A percentile compares a stretch with the other conserved stretches of the same genome.
Conservation (phyloP, 2,888 invertebrate genomes). For the Trachelus tabidus region DNA sequence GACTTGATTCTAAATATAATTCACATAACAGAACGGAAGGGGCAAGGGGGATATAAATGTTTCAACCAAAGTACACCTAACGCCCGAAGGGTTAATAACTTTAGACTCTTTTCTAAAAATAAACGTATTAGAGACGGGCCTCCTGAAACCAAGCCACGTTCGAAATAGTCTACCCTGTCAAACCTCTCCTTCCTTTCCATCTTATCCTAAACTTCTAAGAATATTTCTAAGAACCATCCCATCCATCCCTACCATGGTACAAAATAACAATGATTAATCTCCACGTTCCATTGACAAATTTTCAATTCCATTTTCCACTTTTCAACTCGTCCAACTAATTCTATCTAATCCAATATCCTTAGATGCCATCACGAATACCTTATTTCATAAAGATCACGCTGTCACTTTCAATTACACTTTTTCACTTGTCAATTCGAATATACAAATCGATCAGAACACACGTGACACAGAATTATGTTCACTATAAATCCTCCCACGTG, state of each 20-base stretch:
- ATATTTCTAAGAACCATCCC: background rate
- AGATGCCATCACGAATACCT: background rate
- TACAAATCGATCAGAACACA: background rate
- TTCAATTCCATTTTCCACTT: background rate
- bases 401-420: background rate
- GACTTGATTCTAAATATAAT: background rate
- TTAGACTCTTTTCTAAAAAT: conserved; percentile 52
- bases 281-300: background rate
- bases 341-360: background rate
- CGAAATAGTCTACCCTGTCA: conserved; percentile 29
- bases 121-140: conserved; percentile 26
- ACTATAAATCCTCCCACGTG: conserved; percentile 7
- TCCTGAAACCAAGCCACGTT: conserved; percentile 22
- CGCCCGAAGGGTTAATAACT: conserved; percentile 51
- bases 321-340: background rate
- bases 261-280: background rate
- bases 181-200: background rate
- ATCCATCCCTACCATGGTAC: background rate
- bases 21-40: background rate
- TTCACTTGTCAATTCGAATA: background rate
- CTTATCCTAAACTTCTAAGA: background rate
- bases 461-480: conserved; percentile 6
- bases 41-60: conserved; percentile 19
- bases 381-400: background rate
- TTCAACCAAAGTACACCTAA: conserved; percentile 19